Conservation (phyloP, 2,113 vertebrate species). For the Butastur rufipennis region DNA sequence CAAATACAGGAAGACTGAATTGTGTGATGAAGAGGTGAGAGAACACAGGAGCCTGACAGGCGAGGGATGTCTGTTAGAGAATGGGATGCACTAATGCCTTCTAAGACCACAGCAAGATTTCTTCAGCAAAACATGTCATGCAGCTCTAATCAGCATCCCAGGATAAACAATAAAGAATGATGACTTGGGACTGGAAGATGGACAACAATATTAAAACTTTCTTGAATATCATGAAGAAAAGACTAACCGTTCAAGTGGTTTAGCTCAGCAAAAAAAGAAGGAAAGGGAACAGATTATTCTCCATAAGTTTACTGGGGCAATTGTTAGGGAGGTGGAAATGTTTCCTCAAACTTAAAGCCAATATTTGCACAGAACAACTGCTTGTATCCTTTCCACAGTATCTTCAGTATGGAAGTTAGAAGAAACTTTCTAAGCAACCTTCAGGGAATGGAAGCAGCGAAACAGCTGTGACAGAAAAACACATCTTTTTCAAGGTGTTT, state of each 20-base stretch:
- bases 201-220: not conserved
- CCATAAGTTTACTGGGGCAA: not conserved
- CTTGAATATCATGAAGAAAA: not conserved
- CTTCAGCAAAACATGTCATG: not conserved
- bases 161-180: not conserved
- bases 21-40: not conserved
- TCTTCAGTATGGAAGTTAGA: not conserved
- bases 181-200: not conserved
- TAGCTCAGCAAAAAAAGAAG: not conserved
- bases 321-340: not conserved
- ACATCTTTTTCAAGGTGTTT: too few relatives aligned
- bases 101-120: too few relatives aligned
- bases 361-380: not conserved
- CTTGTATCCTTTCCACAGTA: not conserved
- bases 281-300: not conserved
- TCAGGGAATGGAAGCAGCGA: not conserved
- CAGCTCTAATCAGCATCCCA: not conserved
- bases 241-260: not conserved
- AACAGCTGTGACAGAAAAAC: not conserved
- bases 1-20: too few relatives aligned
- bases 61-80: not conserved
- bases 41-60: not conserved
- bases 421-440: not conserved
- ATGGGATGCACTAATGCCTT: fast-evolving
- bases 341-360: not conserved